Percentiles rank a stretch among this genome's conserved stretches.
phyloP scores from a whole-genome alignment of 2,113 vertebrate genomes.

The Paracanthobrama guichenoti region DNA sequence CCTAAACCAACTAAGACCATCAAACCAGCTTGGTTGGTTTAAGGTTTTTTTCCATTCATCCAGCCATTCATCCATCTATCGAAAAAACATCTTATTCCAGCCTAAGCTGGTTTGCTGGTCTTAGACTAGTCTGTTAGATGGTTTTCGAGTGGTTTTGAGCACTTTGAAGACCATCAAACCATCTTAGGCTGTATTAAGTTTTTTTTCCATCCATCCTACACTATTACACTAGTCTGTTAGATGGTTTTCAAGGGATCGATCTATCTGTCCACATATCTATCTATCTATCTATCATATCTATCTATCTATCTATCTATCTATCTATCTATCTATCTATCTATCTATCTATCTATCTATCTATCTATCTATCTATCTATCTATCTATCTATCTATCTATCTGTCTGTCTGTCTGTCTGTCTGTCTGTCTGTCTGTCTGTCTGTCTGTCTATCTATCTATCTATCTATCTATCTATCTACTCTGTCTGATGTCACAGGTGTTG shows the following conservation, averaged over 20 bases:
- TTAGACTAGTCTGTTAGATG: too few species aligned
- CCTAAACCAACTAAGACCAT: background rate
- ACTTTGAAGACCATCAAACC: too few species aligned
- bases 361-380: background rate
- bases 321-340: background rate
- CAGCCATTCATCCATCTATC: too few species aligned
- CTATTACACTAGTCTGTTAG: too few species aligned
- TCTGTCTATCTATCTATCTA: background rate
- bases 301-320: background rate
- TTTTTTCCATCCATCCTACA: too few species aligned
- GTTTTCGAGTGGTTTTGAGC: too few species aligned
- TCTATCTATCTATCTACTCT: background rate
- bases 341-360: background rate
- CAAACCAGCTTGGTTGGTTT: background rate
- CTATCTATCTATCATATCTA: background rate
- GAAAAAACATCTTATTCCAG: too few species aligned
- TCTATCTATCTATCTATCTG: background rate
- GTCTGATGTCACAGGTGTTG: conserved; percentile 60
- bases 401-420: background rate
- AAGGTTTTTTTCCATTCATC: background rate
- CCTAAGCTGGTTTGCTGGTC: too few species aligned
- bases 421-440: background rate
- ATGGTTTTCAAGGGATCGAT: background rate
- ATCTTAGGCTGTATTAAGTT: too few species aligned
- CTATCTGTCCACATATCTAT: background rate